Evolutionary conservation across 2,888 invertebrate genomes (phyloP), one percentile per base, ranked within the genome.

Genomic region (Podotricha telesiphe): DNA sequence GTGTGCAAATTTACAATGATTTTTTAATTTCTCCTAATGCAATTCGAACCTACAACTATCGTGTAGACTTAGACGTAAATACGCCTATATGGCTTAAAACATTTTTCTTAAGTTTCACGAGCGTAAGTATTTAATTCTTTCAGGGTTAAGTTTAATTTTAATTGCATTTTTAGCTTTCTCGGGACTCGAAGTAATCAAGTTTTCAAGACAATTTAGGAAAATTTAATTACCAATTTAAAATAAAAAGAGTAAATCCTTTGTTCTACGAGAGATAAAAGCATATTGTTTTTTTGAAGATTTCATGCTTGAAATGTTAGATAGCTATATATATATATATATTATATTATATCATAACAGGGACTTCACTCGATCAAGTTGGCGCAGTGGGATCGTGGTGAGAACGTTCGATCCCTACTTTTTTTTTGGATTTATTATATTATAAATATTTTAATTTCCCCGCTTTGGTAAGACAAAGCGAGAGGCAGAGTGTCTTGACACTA

Each of bases 141-240:
- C 13, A 34, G 50, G 50, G 20, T 28, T 50, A n/a, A 42, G 40
- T 58, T 50, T 42, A 59, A 59, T 22, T 66, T 66, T 59, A 42
- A 59, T 59, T 59, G 58, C 59, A 59, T 51, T 66, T 51, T 66
- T 66, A 45, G 50, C 20, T 11, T 22, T 42, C 59, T 58, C 59
- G 28, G 50, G 22, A 28, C 51, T 17, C 13, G 17, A 50, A 59
- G 66, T 66, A 66, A 69, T 69, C 61, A 65, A 55, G 65, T 69
- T 17, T 15, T 42, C 50, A 51, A 22, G 50, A 42, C 58, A 40
- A 17, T 59, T 37, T 50, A 51, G 48, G 19, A 51, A 59, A 59
- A 66, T 48, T 13, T 48, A 37, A 65, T 56, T 65, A 19, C 7
- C 37, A 47, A 28, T 59, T 42, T 66, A 40, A 42, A 17, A 28